phyloP scores from a whole-genome alignment of 2,888 invertebrate genomes.

The Margaritifera margaritifera region DNA sequence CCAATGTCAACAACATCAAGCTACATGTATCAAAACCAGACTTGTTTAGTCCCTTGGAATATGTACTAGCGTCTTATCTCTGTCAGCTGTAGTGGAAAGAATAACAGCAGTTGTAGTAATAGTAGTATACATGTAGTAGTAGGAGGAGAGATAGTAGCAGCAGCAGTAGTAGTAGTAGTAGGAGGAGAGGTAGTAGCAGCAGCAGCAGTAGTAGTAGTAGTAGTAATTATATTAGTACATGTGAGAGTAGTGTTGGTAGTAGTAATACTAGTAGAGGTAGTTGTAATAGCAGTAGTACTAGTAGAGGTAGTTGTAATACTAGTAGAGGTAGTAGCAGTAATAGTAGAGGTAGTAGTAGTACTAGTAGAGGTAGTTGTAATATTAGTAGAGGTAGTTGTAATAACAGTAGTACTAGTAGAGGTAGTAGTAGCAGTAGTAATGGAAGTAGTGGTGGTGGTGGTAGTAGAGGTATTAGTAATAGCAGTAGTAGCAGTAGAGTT shows the following conservation, averaged over 20 bases:
- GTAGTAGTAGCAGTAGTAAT: slow-evolving; percentile 31
- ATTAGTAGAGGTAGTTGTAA: slow-evolving; percentile 33
- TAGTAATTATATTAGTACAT: slow-evolving; percentile 7
- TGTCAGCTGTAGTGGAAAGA: no score
- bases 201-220: no score
- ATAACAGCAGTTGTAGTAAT: no score
- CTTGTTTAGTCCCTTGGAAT: no score
- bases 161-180: no score
- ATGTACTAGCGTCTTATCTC: no score
- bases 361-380: slow-evolving; percentile 28
- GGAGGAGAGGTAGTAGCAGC: no score
- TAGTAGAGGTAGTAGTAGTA: slow-evolving; percentile 34
- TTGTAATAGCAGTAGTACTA: slow-evolving; percentile 29
- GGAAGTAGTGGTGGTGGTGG: slow-evolving; percentile 10
- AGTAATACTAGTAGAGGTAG: slow-evolving; percentile 32
- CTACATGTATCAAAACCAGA: no score
- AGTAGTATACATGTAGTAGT: not conserved
- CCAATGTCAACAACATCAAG: no score
- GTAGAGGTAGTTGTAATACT: slow-evolving; percentile 31
- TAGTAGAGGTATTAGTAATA: slow-evolving; percentile 12
- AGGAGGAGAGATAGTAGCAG: no score
- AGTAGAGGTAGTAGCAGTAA: slow-evolving; percentile 28
- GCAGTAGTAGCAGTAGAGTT: slow-evolving; percentile 14
- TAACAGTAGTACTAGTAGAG: slow-evolving; percentile 31
- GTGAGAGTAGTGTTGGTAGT: slow-evolving; percentile 31